Conservation (phyloP, 2,113 vertebrate species). For the Thamnophis sirtalis region DNA sequence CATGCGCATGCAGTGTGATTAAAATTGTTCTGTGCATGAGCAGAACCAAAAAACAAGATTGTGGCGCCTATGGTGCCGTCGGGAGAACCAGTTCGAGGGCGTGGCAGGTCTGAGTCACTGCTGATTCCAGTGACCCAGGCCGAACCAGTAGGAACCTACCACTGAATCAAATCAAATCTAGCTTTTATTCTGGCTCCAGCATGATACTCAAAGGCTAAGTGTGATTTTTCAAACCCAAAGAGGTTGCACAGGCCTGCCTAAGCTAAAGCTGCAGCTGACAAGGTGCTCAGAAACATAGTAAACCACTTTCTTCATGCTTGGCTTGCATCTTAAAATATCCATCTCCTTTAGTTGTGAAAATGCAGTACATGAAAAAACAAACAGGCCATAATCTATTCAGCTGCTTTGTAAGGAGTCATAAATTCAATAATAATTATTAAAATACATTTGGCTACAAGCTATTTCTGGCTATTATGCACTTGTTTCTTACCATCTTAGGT, state of each 20-base stretch:
- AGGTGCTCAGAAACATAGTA: background rate
- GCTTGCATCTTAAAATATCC: background rate
- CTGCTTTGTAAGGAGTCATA: background rate
- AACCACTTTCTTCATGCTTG: background rate
- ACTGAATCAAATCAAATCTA: background rate
- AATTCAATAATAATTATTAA: background rate
- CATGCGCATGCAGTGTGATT: too few species aligned
- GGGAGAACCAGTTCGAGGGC: too few species aligned
- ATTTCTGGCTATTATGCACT: background rate
- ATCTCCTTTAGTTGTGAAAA: background rate
- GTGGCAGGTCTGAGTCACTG: too few species aligned
- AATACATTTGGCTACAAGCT: background rate
- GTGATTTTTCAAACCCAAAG: background rate
- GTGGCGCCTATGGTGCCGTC: too few species aligned
- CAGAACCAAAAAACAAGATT: too few species aligned
- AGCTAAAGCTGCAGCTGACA: background rate
- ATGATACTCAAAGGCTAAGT: background rate
- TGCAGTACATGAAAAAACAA: background rate
- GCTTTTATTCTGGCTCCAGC: background rate
- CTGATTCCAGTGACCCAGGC: too few species aligned
- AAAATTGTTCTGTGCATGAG: too few species aligned
- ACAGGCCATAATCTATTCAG: background rate
- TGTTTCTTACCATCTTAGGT: background rate
- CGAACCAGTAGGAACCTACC: too few species aligned
- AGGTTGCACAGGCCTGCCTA: background rate